Evolutionary conservation across 2,888 invertebrate species (phyloP).

Genomic region (Perithous albicinctus): DNA sequence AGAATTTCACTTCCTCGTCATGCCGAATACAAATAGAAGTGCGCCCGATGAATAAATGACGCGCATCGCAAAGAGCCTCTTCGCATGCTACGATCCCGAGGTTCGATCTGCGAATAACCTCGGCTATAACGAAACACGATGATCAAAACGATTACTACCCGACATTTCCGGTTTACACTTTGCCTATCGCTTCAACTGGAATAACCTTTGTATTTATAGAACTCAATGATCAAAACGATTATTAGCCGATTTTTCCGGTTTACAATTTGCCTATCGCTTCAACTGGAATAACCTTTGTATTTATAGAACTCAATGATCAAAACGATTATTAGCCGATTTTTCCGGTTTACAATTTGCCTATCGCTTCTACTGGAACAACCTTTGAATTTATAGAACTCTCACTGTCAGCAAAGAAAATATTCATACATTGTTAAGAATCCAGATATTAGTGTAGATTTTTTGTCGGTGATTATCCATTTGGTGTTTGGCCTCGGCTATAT

Average conservation of each 20-base stretch:
- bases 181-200: neutral
- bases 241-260: constrained; percentile 29
- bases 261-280: neutral
- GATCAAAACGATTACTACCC: constrained; percentile 36
- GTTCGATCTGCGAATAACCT: constrained; percentile 39
- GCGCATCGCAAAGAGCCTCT: constrained; percentile 13
- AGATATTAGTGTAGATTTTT: too few species aligned
- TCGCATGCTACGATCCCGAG: constrained; percentile 27
- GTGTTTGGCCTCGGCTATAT: too few species aligned
- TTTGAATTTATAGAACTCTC: neutral
- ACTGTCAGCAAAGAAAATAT: too few species aligned
- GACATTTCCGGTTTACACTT: constrained; percentile 31
- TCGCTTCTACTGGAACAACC: neutral
- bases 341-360: constrained; percentile 9
- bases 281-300: neutral
- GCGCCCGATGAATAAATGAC: constrained; percentile 66
- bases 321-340: constrained; percentile 33
- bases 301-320: neutral
- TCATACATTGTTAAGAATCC: too few species aligned
- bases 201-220: neutral
- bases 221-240: constrained; percentile 22
- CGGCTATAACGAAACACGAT: constrained; percentile 40
- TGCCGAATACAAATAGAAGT: constrained; percentile 74
- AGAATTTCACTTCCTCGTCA: constrained; percentile 76
- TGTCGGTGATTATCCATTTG: too few species aligned